Evolutionary conservation across 30 jellyfish, hydroid and myxozoan genomes (phyloP).

Genomic region (Turritopsis rubra): DNA sequence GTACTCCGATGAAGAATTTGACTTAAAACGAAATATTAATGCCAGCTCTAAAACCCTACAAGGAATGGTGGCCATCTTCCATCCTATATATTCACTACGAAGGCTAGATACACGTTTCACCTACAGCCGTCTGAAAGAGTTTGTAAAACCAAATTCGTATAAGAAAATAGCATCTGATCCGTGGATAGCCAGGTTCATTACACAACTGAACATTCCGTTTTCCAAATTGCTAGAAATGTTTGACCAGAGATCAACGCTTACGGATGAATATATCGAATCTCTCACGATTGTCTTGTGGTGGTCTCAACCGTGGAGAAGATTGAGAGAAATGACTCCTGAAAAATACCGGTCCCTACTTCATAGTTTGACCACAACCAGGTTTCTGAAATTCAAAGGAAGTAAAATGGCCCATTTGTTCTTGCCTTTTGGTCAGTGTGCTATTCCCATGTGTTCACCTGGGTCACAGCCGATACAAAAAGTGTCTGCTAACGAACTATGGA

Average conservation of each 20-base stretch:
- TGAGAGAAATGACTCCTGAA: not conserved
- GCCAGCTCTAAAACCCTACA: constrained; percentile 7
- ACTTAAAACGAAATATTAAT: not conserved
- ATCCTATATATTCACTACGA: not conserved
- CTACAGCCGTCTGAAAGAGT: not conserved
- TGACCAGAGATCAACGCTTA: not conserved
- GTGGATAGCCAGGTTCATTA: not conserved
- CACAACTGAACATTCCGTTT: not conserved
- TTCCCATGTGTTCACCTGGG: constrained; percentile 15
- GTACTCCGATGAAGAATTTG: constrained; percentile 7
- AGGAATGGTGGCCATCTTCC: not conserved
- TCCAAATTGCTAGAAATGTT: not conserved
- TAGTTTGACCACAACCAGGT: not conserved
- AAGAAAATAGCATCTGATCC: not conserved
- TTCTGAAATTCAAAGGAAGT: not conserved
- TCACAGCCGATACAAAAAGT: not conserved
- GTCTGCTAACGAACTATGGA: constrained; percentile 1
- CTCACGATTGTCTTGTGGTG: constrained; percentile 10
- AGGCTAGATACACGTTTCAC: not conserved
- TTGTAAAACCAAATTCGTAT: not conserved
- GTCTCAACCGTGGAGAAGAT: constrained; percentile 9
- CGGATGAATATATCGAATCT: constrained; percentile 11
- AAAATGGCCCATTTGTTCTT: not conserved
- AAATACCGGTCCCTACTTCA: not conserved
- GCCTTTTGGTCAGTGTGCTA: not conserved